Evolutionary conservation across 1,140 invertebrate genomes (phyloP), one percentile per base, ranked within the genome.

Genomic region (Calliphora vicina): DNA sequence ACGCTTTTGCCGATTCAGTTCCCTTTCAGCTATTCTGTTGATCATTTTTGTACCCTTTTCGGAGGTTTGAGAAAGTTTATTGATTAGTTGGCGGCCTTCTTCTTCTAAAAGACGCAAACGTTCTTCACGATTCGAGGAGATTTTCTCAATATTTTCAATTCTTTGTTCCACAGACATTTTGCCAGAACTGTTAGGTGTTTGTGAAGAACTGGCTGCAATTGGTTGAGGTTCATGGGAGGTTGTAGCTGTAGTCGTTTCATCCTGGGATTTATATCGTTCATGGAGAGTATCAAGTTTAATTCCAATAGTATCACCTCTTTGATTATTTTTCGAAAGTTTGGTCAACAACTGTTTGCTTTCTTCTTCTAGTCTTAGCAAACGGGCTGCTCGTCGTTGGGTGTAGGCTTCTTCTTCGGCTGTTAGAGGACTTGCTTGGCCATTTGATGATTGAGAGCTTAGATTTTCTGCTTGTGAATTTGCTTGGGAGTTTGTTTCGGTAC

Each of bases 21-120:
- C 88, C 0, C 87, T 83, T 42, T 87, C 86, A 9, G 87, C 85
- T 20, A 90, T 88, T 27, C 88, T 85, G 84, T 90, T 88, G 23
- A 90, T 91, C 80, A 91, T 92, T 15, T 90, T 85, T 0, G 88
- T 90, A 67, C 91, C 90, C 26, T 91, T 91, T 80, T 91, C 90
- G 0, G 91, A 88, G 0, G 88, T 89, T 25, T 85, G 81, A 2
- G 91, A 92, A 85, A 95, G 92, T 88, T 94, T 94, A 26, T 92
- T 92, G 84, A 95, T 93, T 2, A 96, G 86, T 86, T 93, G 91
- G 81, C 93, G 91, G 67, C 94, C 94, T 86, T 96, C 93, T 78
- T 94, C 93, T 88, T 96, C 95, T 35, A 96, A 87, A 3, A 93
- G 90, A 85, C 93, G 93, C 15, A 96, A 88, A 50, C 95, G 91